phyloP scores from a whole-genome alignment of 2,797 vertebrate genomes.

The Zalophus californianus region DNA sequence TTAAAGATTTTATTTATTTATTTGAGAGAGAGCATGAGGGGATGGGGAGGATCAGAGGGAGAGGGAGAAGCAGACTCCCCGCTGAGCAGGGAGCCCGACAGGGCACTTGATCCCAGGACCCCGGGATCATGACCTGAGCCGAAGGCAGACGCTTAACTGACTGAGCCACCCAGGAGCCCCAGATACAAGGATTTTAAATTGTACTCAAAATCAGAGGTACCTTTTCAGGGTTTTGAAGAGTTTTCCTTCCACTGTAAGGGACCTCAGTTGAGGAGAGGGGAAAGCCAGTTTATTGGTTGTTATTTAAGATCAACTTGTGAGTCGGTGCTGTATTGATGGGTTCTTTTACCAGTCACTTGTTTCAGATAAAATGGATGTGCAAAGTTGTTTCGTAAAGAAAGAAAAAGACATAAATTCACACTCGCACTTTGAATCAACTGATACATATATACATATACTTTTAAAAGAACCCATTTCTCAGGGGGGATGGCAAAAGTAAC shows the following conservation, averaged over 20 bases:
- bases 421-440: conserved; percentile 12
- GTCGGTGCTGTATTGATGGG: background rate
- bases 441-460: background rate
- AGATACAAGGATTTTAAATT: conserved; percentile 17
- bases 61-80: background rate
- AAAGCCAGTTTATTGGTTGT: background rate
- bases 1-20: background rate
- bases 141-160: no score
- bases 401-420: background rate
- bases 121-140: no score
- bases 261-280: background rate
- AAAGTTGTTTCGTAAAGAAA: background rate
- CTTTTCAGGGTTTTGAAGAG: background rate
- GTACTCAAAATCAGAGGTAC: background rate
- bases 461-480: background rate
- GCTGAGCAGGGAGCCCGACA: background rate
- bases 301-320: background rate
- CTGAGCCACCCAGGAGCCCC: no score
- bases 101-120: background rate
- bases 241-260: background rate
- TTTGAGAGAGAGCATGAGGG: background rate
- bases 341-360: conserved; percentile 18
- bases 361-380: background rate
- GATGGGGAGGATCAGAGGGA: background rate
- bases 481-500: background rate